Conservation (phyloP, 2,113 vertebrate species). For the Dasypus novemcinctus region DNA sequence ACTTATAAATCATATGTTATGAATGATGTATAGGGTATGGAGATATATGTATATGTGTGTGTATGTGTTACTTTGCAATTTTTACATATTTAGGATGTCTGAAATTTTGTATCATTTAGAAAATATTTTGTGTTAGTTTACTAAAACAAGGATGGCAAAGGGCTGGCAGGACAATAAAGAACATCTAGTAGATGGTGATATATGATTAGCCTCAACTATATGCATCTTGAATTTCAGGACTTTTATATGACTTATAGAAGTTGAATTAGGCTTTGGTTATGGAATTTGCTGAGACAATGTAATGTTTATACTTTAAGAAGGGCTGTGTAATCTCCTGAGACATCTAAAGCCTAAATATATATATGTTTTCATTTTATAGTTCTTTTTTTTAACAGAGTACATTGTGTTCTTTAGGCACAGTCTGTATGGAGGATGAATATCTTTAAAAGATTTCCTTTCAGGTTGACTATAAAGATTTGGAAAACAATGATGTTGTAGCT, state of each 20-base stretch:
- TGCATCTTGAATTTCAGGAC: background rate
- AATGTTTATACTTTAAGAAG: conserved; percentile 40
- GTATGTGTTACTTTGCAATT: background rate
- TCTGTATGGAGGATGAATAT: conserved; percentile 32
- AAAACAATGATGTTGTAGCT: conserved; percentile 14
- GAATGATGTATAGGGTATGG: too few species aligned
- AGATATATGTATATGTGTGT: background rate
- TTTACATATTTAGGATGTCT: conserved; percentile 30
- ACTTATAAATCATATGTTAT: background rate
- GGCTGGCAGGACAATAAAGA: background rate
- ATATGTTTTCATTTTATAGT: conserved; percentile 55
- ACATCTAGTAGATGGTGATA: background rate
- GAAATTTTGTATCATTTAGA: conserved; percentile 22
- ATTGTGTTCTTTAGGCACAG: conserved; percentile 48
- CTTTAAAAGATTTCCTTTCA: conserved; percentile 62
- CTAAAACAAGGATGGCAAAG: background rate
- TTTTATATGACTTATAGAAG: conserved; percentile 17
- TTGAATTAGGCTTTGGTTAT: background rate
- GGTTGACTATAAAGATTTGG: conserved; percentile 54
- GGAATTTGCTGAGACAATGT: conserved; percentile 47
- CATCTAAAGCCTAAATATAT: conserved; percentile 42
- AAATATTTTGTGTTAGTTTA: background rate
- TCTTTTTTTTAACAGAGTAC: conserved; percentile 41
- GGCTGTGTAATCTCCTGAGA: conserved; percentile 48
- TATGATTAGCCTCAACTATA: background rate